Conservation (phyloP, 2,888 invertebrate species). For the Lycia hirtaria region DNA sequence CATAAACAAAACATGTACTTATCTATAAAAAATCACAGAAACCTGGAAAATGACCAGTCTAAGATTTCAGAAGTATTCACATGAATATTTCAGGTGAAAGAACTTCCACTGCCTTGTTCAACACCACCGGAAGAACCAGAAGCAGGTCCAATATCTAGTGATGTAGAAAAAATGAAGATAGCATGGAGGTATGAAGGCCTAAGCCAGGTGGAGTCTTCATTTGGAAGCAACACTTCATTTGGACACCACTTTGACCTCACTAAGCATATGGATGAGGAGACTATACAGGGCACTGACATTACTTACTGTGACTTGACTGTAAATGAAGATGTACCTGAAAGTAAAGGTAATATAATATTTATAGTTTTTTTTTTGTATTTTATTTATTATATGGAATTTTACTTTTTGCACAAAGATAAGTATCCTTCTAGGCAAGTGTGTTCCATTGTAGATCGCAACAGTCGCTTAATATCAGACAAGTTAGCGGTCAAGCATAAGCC, state of each 20-base stretch:
- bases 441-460: too few relatives aligned
- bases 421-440: too few relatives aligned
- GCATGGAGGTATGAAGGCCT: constrained; percentile 96
- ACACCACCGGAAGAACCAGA: constrained; percentile 72
- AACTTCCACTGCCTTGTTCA: constrained; percentile 81
- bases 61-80: not conserved
- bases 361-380: not conserved
- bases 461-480: too few relatives aligned
- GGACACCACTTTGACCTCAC: constrained; percentile 94
- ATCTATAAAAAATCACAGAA: too few relatives aligned
- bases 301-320: constrained; percentile 80
- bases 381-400: not conserved
- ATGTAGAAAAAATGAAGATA: constrained; percentile 90
- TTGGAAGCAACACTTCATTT: constrained; percentile 81
- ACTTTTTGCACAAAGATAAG: too few relatives aligned
- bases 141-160: constrained; percentile 49
- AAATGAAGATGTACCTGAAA: constrained; percentile 42
- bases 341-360: constrained; percentile 25
- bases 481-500: too few relatives aligned
- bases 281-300: constrained; percentile 85
- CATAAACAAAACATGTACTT: too few relatives aligned
- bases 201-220: constrained; percentile 85
- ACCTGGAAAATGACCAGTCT: not conserved
- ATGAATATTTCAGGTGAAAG: constrained; percentile 70
- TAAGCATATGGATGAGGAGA: constrained; percentile 87